A percentile compares a stretch with the other conserved stretches of the same genome.
Conservation (phyloP, 1,140 invertebrate species). For the Drosophila subobscura region DNA sequence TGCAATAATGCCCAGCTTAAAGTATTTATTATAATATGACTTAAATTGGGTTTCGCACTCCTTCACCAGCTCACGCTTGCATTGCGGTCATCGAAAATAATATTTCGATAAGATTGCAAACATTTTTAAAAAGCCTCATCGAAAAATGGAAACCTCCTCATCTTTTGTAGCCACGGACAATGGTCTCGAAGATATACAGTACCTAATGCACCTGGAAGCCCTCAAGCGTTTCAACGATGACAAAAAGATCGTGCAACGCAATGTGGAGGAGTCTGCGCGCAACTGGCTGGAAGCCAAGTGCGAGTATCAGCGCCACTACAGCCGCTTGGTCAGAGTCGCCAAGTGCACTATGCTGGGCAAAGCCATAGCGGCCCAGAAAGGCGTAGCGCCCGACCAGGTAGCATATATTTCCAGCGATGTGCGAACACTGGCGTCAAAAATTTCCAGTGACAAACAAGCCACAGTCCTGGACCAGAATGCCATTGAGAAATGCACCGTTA, state of each 20-base stretch:
- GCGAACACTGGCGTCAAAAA: neutral
- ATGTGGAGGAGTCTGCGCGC: constrained; percentile 64
- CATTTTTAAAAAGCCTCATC: neutral
- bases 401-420: neutral
- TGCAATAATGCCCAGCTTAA: too few relatives aligned
- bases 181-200: constrained; percentile 54
- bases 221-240: constrained; percentile 61
- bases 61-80: too few relatives aligned
- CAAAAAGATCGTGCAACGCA: constrained; percentile 47
- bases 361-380: constrained; percentile 9
- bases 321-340: constrained; percentile 20
- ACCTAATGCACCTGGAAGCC: constrained; percentile 63
- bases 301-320: constrained; percentile 53
- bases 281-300: constrained; percentile 44
- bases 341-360: constrained; percentile 33
- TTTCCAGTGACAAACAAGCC: constrained; percentile 29
- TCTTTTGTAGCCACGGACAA: neutral
- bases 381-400: neutral
- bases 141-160: constrained; percentile 13
- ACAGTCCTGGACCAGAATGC: neutral
- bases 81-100: too few relatives aligned
- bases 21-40: too few relatives aligned
- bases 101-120: neutral
- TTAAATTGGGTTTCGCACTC: too few relatives aligned
- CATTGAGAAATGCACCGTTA: constrained; percentile 27